Percentiles rank a stretch among this genome's conserved stretches.
Conservation (phyloP, 2,797 vertebrate species). For the Acomys russatus region DNA sequence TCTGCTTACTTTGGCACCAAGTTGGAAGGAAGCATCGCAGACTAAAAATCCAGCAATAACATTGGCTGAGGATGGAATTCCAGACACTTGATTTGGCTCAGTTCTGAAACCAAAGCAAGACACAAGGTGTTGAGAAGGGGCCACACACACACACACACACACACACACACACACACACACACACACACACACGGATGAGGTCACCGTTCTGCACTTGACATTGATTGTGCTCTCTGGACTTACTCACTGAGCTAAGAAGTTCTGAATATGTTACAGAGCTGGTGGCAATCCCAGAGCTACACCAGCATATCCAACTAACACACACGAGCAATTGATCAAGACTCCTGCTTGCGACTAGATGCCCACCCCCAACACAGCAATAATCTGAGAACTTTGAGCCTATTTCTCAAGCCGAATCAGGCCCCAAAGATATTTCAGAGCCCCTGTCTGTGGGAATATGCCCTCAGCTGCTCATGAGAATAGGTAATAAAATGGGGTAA, state of each 20-base stretch:
- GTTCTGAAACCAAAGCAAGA: constrained; percentile 22
- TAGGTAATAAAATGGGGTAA: constrained; percentile 76
- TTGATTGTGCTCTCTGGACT: constrained; percentile 1
- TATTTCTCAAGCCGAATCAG: constrained; percentile 65
- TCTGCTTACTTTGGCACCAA: constrained; percentile 55
- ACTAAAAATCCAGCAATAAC: constrained; percentile 55
- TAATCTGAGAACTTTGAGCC: constrained; percentile 24
- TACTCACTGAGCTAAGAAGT: constrained; percentile 4
- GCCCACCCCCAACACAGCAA: neutral
- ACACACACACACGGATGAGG: neutral
- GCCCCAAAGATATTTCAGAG: constrained; percentile 57
- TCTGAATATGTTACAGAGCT: constrained; percentile 6
- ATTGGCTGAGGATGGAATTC: constrained; percentile 35
- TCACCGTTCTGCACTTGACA: constrained; percentile 16
- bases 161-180: neutral
- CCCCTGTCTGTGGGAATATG: constrained; percentile 73
- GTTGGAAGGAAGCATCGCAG: constrained; percentile 32
- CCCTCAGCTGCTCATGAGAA: constrained; percentile 65
- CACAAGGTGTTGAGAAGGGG: neutral
- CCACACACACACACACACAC: neutral
- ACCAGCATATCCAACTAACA: constrained; percentile 32
- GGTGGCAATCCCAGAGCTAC: neutral
- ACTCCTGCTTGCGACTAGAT: neutral
- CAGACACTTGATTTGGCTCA: constrained; percentile 42
- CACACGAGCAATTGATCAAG: neutral